These are phyloP conservation scores for Rhodophaea formosa DNA, from an alignment of 2,888 invertebrate species.

Conservation along the genomic window DNA sequence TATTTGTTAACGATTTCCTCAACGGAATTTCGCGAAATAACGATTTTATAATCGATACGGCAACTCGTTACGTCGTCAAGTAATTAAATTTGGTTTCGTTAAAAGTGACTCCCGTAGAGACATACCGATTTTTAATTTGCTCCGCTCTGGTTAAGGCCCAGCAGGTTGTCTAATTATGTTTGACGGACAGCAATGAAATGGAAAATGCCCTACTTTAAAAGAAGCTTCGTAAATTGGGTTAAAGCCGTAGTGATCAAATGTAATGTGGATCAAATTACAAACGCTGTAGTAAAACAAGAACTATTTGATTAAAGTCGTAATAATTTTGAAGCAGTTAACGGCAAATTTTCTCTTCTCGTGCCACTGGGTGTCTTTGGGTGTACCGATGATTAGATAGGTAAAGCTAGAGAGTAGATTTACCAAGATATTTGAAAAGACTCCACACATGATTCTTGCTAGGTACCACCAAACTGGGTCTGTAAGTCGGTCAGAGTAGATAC, in stretches of 20 bases:
- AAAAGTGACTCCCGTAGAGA: slow-evolving; percentile 11
- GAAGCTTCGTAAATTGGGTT: slow-evolving; percentile 13
- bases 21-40: neutral
- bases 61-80: slow-evolving; percentile 1
- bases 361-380: too few species aligned
- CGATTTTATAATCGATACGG: neutral
- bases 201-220: slow-evolving; percentile 10
- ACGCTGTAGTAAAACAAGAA: neutral
- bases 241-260: slow-evolving; percentile 8
- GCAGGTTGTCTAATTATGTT: slow-evolving; percentile 18
- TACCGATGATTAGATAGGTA: too few species aligned
- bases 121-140: slow-evolving; percentile 15
- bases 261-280: slow-evolving; percentile 12
- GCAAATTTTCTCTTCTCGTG: too few species aligned
- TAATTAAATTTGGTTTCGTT: neutral
- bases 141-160: slow-evolving; percentile 12
- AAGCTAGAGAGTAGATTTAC: too few species aligned
- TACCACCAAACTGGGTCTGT: too few species aligned
- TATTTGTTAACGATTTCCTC: neutral
- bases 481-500: too few species aligned
- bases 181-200: slow-evolving; percentile 10
- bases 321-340: neutral
- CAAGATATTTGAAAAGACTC: too few species aligned
- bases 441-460: too few species aligned
- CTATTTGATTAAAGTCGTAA: neutral